phyloP scores from a whole-genome alignment of 1,140 invertebrate genomes.

The Halesus radiatus region DNA sequence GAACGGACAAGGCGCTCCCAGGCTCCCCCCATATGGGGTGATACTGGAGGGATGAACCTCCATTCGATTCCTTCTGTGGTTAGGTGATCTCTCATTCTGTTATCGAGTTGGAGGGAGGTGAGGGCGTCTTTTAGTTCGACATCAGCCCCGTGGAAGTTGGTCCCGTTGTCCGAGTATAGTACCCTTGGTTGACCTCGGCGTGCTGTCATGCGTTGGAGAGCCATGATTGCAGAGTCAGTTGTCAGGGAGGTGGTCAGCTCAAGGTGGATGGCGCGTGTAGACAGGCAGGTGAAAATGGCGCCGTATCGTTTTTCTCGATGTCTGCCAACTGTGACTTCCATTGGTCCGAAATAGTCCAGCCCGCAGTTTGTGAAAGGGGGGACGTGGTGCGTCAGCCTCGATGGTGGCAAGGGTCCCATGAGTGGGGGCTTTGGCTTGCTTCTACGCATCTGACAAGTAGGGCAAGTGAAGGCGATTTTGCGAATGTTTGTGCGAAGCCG shows the following conservation, averaged over 20 bases:
- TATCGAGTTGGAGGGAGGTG: conserved; percentile 59
- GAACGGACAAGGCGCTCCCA: conserved; percentile 64
- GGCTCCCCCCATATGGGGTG: conserved; percentile 63
- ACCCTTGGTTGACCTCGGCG: conserved; percentile 52
- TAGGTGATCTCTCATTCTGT: conserved; percentile 27
- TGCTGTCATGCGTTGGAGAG: conserved; percentile 58
- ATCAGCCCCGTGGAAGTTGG: conserved; percentile 61
- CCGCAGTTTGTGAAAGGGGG: too few species aligned
- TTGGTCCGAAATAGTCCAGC: conserved; percentile 56
- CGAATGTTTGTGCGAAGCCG: too few species aligned
- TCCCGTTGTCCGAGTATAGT: conserved; percentile 62
- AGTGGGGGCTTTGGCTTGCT: too few species aligned
- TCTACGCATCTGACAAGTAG: too few species aligned
- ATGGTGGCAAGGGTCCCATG: too few species aligned
- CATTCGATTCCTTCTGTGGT: conserved; percentile 53
- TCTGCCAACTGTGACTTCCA: conserved; percentile 57
- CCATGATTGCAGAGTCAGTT: neutral
- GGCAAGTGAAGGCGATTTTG: too few species aligned
- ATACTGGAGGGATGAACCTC: conserved; percentile 62
- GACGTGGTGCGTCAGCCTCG: too few species aligned
- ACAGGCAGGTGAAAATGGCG: neutral
- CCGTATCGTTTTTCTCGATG: conserved; percentile 57
- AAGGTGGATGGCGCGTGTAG: conserved; percentile 58
- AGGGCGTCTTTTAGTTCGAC: conserved; percentile 48
- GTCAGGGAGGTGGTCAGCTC: conserved; percentile 50